These are phyloP conservation scores for Exocentrus adspersus DNA, from an alignment of 2,888 invertebrate genomes.

Conservation along the genomic window DNA sequence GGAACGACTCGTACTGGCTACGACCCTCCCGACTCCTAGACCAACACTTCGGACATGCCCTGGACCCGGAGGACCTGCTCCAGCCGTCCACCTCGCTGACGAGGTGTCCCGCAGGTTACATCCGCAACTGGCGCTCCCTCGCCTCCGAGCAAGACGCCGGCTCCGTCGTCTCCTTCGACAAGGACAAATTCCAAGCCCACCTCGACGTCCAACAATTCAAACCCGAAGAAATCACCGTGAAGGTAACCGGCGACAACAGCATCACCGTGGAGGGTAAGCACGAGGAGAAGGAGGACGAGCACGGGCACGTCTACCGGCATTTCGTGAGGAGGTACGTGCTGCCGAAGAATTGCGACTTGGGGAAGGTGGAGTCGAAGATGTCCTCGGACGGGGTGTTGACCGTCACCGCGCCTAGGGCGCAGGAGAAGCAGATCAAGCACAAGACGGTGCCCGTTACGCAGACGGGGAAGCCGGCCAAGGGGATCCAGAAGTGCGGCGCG, in stretches of 20 bases:
- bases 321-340: slow-evolving; percentile 78
- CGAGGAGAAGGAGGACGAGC: slow-evolving; percentile 78
- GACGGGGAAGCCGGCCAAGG: slow-evolving; percentile 33
- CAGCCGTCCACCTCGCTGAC: slow-evolving; percentile 15
- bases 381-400: slow-evolving; percentile 80
- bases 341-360: slow-evolving; percentile 78
- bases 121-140: slow-evolving; percentile 16
- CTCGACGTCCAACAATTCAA: slow-evolving; percentile 81
- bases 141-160: slow-evolving; percentile 28
- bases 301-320: slow-evolving; percentile 79
- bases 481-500: neutral
- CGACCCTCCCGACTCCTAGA: slow-evolving; percentile 21
- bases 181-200: slow-evolving; percentile 72
- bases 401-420: slow-evolving; percentile 69
- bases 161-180: slow-evolving; percentile 53
- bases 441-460: slow-evolving; percentile 32
- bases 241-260: slow-evolving; percentile 70
- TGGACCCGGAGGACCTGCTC: slow-evolving; percentile 20
- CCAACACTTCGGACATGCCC: slow-evolving; percentile 18
- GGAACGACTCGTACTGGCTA: neutral
- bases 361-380: slow-evolving; percentile 76
- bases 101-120: slow-evolving; percentile 19
- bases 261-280: slow-evolving; percentile 81
- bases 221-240: slow-evolving; percentile 81
- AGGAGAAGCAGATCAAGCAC: slow-evolving; percentile 26